A percentile compares a stretch with the other conserved stretches of the same genome.
Conservation (phyloP, 2,797 vertebrate genomes). For the Pseudocheirus occidentalis region DNA sequence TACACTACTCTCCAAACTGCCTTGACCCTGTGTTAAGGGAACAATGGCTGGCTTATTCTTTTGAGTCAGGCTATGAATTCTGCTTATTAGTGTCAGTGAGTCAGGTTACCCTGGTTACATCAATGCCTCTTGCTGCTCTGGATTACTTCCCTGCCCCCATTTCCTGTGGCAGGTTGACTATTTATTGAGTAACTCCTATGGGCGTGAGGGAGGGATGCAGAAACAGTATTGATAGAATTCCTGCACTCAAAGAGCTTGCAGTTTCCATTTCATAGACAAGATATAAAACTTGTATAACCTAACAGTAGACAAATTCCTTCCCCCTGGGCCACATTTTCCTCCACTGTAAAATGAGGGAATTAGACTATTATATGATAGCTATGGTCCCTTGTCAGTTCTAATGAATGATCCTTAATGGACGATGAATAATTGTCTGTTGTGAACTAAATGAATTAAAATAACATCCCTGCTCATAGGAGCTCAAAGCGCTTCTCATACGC, state of each 20-base stretch:
- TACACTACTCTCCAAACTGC: slow-evolving; percentile 59
- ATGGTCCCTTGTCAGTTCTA: background rate
- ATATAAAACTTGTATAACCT: background rate
- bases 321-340: background rate
- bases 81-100: slow-evolving; percentile 57
- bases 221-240: background rate
- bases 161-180: background rate
- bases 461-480: background rate
- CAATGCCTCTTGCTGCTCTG: background rate
- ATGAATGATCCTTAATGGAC: background rate
- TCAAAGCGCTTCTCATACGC: background rate
- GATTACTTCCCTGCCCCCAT: background rate
- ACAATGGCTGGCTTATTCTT: slow-evolving; percentile 71
- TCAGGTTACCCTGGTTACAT: background rate
- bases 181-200: background rate
- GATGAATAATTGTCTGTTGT: background rate
- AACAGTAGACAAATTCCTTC: background rate
- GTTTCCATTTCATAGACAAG: background rate
- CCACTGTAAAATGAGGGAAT: background rate
- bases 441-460: background rate
- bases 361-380: background rate
- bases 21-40: slow-evolving; percentile 49
- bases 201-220: background rate
- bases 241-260: background rate
- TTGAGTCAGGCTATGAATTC: slow-evolving; percentile 53